Evolutionary conservation across 2,888 invertebrate genomes (phyloP).

Genomic region (Cetonia aurata): DNA sequence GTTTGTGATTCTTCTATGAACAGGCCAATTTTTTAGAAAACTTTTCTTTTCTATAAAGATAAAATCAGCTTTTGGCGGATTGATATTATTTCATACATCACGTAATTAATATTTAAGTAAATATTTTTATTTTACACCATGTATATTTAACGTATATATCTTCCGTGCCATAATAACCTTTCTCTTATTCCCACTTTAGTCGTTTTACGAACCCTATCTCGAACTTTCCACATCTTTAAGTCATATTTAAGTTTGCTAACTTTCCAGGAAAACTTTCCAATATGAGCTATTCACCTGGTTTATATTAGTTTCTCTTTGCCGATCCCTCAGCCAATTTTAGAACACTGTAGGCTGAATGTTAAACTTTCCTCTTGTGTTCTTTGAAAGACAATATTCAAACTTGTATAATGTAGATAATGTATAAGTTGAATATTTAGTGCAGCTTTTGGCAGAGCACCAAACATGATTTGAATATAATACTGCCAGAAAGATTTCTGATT

Average conservation of each 20-base stretch:
- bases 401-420: no score
- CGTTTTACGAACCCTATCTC: conserved; percentile 19
- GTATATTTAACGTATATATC: background rate
- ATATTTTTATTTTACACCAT: no score
- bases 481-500: no score
- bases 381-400: background rate
- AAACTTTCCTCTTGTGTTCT: conserved; percentile 10
- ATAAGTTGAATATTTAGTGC: no score
- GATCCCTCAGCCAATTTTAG: background rate
- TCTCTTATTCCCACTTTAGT: conserved; percentile 13
- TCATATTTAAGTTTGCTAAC: conserved; percentile 16
- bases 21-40: no score
- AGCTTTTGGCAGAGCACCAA: no score
- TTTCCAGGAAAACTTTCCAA: conserved; percentile 24
- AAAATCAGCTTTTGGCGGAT: no score
- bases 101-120: no score
- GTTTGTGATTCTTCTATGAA: no score
- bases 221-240: conserved; percentile 36
- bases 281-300: conserved; percentile 25
- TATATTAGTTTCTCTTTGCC: conserved; percentile 28
- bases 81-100: no score
- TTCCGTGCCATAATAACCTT: conserved; percentile 1
- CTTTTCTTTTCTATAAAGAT: no score
- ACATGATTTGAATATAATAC: no score
- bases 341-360: conserved; percentile 20